Base-by-base conservation (phyloP, 1,140 invertebrate genomes). In the Drosophila funebris region DNA sequence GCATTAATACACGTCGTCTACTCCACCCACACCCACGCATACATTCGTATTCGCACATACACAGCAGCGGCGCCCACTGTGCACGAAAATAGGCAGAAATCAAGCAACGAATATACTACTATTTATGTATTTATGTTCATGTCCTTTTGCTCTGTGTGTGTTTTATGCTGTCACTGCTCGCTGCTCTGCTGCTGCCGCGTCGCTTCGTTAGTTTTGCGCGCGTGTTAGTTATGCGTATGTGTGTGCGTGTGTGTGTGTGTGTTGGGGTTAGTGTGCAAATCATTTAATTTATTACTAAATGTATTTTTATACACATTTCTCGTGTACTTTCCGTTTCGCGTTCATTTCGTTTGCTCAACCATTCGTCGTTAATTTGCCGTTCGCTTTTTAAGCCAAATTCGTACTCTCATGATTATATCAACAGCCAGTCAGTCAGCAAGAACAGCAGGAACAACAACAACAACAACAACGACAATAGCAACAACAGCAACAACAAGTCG, bases 201-300 rank as follows among this genome's bases (percentile, higher is more conserved):
- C 77, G 82, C 78, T 83, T 68, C 78, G 82, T 78, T 88, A 88
- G 82, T 88, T 88, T 88, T 82, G 83, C 82, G 82, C 82, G 82
- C 82, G 82, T 87, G 82, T 64, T 84, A 36, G 53, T 57, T 53
- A n/a, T 54, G 14, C 20, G 29, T 43, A 33, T 33, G 20, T 46
- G 27, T 56, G 31, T n/a, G 56, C 44, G 46, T 39, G 29, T 57
- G 29, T 48, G 54, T 73, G 20, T 77, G 20, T 52, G 46, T 63
- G 20, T 75, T 62, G 68, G 75, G 63, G 71, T 70, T 71, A 83
- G 72, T 88, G 83, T 87, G 78, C 79, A 87, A 87, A 88, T 87
- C 78, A 81, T 87, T 88, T 87, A 83, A 87, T 87, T 87, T 87
- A 87, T 89, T 75, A 70, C 61, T 57, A 87, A 88, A 89, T 62